These are phyloP conservation scores for Ptychadena robeensis DNA, from an alignment of 2,797 vertebrate species.

Conservation along the genomic window DNA sequence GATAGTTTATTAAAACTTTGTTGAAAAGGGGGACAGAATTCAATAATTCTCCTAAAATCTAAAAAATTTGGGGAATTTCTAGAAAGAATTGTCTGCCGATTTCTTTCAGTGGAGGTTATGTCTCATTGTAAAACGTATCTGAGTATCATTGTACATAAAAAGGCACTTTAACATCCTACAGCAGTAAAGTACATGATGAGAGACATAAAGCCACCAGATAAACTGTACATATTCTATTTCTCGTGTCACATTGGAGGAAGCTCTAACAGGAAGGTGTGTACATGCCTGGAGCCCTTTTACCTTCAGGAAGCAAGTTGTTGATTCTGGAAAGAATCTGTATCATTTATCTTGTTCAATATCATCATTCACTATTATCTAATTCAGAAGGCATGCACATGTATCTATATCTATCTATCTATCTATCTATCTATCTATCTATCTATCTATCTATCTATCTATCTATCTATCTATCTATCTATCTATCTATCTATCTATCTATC, in stretches of 20 bases:
- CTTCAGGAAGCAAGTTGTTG: constrained; percentile 10
- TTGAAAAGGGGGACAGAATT: no score
- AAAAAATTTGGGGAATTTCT: no score
- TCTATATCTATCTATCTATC: background rate
- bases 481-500: constrained; percentile 25
- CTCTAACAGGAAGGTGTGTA: constrained; percentile 17
- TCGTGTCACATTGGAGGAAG: constrained; percentile 26
- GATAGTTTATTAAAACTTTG: no score
- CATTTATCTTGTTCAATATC: background rate
- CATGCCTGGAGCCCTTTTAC: constrained; percentile 22
- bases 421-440: background rate
- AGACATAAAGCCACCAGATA: background rate
- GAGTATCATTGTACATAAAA: no score
- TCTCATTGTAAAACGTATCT: no score
- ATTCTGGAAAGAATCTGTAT: background rate
- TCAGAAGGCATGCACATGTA: background rate
- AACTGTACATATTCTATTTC: constrained; percentile 11
- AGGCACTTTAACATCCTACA: background rate
- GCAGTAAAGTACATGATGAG: background rate
- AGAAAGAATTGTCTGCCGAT: no score
- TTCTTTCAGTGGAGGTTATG: no score
- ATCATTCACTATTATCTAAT: no score
- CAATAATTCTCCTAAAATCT: no score
- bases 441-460: constrained; percentile 33
- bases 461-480: constrained; percentile 37